These are phyloP conservation scores for Synchiropus splendidus DNA, from an alignment of 2,113 vertebrate genomes.

Conservation along the genomic window DNA sequence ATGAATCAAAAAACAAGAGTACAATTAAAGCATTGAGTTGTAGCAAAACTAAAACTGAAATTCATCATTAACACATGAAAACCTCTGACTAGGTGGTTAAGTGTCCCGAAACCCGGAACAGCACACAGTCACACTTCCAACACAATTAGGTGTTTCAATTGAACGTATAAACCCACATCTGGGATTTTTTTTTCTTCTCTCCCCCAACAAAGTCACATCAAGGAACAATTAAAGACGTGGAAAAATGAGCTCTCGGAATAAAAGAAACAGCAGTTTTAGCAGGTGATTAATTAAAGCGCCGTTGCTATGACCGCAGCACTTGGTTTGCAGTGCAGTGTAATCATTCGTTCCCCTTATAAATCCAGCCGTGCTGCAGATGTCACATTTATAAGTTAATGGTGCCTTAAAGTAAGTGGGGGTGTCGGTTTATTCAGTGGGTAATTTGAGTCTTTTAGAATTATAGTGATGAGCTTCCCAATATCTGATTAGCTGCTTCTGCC, in stretches of 20 bases:
- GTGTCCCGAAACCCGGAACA: too few species aligned
- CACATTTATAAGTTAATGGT: conserved; percentile 63
- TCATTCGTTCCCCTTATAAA: conserved; percentile 46
- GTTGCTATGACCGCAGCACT: conserved; percentile 37
- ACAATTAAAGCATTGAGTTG: too few species aligned
- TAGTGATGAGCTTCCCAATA: conserved; percentile 67
- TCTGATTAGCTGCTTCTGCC: conserved; percentile 74
- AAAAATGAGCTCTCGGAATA: conserved; percentile 5
- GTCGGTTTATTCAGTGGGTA: conserved; percentile 55
- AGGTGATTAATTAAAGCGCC: conserved; percentile 27
- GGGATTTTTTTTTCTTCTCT: conserved; percentile 4
- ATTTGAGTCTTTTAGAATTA: conserved; percentile 68
- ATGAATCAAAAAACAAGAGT: too few species aligned
- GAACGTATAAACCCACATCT: too few species aligned
- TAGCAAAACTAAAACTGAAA: too few species aligned
- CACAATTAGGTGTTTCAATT: too few species aligned
- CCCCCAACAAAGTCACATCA: not conserved
- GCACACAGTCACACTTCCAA: not conserved
- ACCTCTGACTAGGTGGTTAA: too few species aligned
- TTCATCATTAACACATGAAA: too few species aligned
- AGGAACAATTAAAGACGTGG: conserved; percentile 8
- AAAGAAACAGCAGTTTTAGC: conserved; percentile 31
- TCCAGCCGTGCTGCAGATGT: conserved; percentile 50
- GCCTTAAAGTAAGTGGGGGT: conserved; percentile 61
- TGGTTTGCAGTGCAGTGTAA: conserved; percentile 26